Evolutionary conservation across 2,888 invertebrate species (phyloP), one percentile per base, ranked within the genome.

Genomic region (Philhelius pedissequus): DNA sequence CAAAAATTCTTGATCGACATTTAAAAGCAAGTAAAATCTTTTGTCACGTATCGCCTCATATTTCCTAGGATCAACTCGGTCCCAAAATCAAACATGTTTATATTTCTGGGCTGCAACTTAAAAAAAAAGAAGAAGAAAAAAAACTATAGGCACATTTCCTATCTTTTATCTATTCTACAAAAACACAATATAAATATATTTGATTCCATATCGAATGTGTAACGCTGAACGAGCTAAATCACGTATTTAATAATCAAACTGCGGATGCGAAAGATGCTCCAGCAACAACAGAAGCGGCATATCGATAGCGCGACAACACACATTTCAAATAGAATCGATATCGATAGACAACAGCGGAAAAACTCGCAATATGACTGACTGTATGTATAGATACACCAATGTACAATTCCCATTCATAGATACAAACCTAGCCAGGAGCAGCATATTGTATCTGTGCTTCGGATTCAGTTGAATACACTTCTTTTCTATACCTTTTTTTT

Each of bases 191-290:
- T 45, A 8, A 11, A 8, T 22, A 3, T 20, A 1, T 48, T 4
- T 15, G 3, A 11, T 8, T 13, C 7, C 7, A 18, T 54, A 30
- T 54, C 30, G 11, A 30, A 18, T 54, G 15, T 54, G 54, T 32
- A 5, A 4, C 8, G 15, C 27, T 20, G 54, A 77, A 77, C 68
- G 74, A 69, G 54, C 74, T 70, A 70, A 78, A 83, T 83, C 78
- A 78, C 74, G 78, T 74, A 78, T 83, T 74, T 83, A 83, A 78
- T 83, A 83, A 83, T 83, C 74, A 58, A 70, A 78, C 77, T 77
- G 40, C 83, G 83, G 78, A 83, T 83, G 45, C 74, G 40, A 62
- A 50, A 74, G 64, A 71, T 77, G 30, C 66, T 68, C 38, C 64
- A 13, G 27, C 27, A 60, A 8, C 20, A 18, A 35, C 62, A 69